Base-by-base conservation (phyloP, 1,140 invertebrate genomes). In the Temnothorax nylanderi region DNA sequence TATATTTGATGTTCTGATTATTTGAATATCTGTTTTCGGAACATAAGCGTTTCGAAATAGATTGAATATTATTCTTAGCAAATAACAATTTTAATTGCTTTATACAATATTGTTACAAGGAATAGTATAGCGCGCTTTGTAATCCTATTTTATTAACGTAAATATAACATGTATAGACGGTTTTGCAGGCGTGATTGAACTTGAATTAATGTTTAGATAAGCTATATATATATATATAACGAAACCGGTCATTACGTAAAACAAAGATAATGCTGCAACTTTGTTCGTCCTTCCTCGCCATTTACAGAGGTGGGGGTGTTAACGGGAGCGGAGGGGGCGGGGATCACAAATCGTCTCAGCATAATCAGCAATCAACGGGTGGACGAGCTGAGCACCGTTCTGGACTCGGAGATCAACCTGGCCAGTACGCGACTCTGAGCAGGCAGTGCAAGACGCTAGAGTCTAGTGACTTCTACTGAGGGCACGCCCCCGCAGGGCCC, bases 361-460 rank as follows among this genome's bases (percentile, higher is more conserved):
- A 95, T 93, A 94, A 96, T 95, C 95, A 95, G 93, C 94, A 95
- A 89, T 94, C 94, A 92, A 92, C 94, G 92, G 94, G 94, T 94
- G 94, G 94, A 95, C 94, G 95, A 94, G 87, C 93, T 95, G 95
- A 95, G 89, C 94, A 95, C 93, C 94, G 95, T 93, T 92, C 94
- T 95, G 94, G 95, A 89, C 94, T 93, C 94, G 95, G 94, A 94
- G 94, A 95, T 94, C 93, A 95, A 95, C 95, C 95, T 96, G 97
- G 97, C 95, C 98, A 98, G 96, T 98, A 98, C 96, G 97, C 97
- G 95, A 98, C 98, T 96, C 96, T 99, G 94, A 98, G 98, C 97
- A 98, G 98, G 96, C 98, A 98, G 95, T 99, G 98, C 97, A 99
- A 99, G 95, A 99, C 98, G 82, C 96, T 98, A n/a, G 98, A 98